phyloP scores from a whole-genome alignment of 2,113 vertebrate genomes.

The Entomyzon cyanotis region DNA sequence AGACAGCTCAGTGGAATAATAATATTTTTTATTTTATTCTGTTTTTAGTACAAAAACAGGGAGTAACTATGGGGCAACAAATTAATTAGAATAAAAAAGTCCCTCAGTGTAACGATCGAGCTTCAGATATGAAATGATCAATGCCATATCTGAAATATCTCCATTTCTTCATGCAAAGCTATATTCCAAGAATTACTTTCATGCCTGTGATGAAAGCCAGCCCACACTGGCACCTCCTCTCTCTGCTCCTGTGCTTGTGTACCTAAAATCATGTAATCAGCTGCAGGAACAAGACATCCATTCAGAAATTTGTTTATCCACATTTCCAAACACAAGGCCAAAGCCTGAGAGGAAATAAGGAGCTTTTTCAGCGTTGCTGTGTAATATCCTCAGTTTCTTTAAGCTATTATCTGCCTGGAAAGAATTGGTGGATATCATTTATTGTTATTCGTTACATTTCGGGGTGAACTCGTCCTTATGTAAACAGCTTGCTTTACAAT shows the following conservation, averaged over 20 bases:
- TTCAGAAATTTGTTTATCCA: background rate
- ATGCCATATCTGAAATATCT: background rate
- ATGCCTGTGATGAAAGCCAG: background rate
- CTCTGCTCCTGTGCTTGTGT: background rate
- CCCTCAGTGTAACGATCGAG: fast-evolving
- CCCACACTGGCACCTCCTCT: background rate
- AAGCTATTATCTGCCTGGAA: background rate
- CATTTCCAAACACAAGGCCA: background rate
- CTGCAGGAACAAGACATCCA: background rate
- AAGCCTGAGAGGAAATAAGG: background rate
- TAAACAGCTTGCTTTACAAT: constrained; percentile 3
- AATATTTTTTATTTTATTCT: background rate
- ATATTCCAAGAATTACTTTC: background rate
- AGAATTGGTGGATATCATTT: background rate
- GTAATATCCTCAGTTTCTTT: background rate
- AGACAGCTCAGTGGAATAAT: background rate
- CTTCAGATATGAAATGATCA: background rate
- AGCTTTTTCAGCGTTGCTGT: background rate
- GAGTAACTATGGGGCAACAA: background rate
- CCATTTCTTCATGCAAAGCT: background rate
- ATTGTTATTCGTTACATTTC: background rate
- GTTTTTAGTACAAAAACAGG: background rate
- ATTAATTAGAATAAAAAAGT: background rate
- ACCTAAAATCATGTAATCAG: background rate
- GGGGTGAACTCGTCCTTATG: background rate